Evolutionary conservation across 2,888 invertebrate species (phyloP), one percentile per base, ranked within the genome.

Genomic region (Thereva unica): DNA sequence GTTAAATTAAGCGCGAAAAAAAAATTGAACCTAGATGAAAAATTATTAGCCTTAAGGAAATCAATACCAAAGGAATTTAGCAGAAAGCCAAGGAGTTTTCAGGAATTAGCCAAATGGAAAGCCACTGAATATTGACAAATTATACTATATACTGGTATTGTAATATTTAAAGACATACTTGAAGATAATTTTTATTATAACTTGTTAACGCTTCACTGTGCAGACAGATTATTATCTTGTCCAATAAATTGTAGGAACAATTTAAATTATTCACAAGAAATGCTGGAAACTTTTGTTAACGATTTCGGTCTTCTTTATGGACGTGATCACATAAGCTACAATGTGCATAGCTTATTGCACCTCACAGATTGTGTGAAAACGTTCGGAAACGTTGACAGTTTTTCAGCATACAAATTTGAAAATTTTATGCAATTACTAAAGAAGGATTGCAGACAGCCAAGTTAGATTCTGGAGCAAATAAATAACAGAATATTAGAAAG

Each of bases 21-120:
- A n/a, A n/a, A n/a, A n/a, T n/a, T n/a, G n/a, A n/a, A n/a, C n/a
- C n/a, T n/a, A n/a, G n/a, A n/a, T n/a, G n/a, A n/a, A n/a, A n/a
- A n/a, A n/a, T n/a, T n/a, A n/a, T n/a, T n/a, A n/a, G n/a, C n/a
- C n/a, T n/a, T n/a, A n/a, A n/a, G n/a, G n/a, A n/a, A n/a, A n/a
- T n/a, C n/a, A n/a, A 70, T 71, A 3, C 57, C 71, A 1, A 61
- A 66, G 8, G 70, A 71, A 8, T 72, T 72, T 44, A 12, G 47
- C 9, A 68, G 69, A 66, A 67, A 69, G 56, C 67, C 68, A 35
- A 55, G 71, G 7, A 10, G 56, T 50, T 69, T 71, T 12, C 57
- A 71, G 4, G 71, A 71, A 64, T 5, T 71, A 12, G 9, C 55
- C 0, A 69, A 66, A 6, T 71, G 70, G 69, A 71, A 71, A 50